Evolutionary conservation across 2,888 invertebrate genomes (phyloP).

Genomic region (Tetragonisca angustula): DNA sequence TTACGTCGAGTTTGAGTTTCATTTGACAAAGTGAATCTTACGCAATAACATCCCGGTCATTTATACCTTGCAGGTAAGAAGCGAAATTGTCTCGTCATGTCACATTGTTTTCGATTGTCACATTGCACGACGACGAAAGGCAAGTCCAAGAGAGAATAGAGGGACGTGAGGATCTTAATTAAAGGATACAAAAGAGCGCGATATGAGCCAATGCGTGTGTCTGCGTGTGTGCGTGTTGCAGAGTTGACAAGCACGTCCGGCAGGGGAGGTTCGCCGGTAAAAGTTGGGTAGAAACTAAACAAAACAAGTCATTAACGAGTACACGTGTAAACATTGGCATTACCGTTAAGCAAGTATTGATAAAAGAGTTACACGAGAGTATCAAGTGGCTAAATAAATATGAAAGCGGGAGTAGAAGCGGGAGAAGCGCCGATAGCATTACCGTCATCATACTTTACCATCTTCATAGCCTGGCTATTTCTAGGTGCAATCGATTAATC

Average conservation of each 20-base stretch:
- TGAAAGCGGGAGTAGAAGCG: constrained; percentile 29
- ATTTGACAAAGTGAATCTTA: neutral
- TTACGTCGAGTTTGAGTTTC: neutral
- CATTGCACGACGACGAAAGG: neutral
- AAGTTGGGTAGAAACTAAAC: neutral
- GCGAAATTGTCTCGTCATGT: too few species aligned
- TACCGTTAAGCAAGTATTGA: constrained; percentile 17
- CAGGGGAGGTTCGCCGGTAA: neutral
- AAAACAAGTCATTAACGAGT: neutral
- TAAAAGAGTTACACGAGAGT: constrained; percentile 34
- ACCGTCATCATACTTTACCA: constrained; percentile 62
- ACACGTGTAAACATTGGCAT: constrained; percentile 11
- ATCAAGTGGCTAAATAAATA: constrained; percentile 49
- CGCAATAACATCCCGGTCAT: neutral
- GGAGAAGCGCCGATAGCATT: constrained; percentile 49
- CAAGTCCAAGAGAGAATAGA: neutral
- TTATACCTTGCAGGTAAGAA: too few species aligned
- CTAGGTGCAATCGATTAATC: constrained; percentile 75
- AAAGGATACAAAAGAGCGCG: constrained; percentile 8
- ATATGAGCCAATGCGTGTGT: too few species aligned
- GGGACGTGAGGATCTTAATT: constrained; percentile 12
- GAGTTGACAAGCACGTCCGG: neutral
- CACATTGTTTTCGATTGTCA: neutral
- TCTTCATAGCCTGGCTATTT: constrained; percentile 64
- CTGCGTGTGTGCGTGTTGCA: neutral